phyloP scores from a whole-genome alignment of 2,888 invertebrate genomes.

The Melanargia galathea region DNA sequence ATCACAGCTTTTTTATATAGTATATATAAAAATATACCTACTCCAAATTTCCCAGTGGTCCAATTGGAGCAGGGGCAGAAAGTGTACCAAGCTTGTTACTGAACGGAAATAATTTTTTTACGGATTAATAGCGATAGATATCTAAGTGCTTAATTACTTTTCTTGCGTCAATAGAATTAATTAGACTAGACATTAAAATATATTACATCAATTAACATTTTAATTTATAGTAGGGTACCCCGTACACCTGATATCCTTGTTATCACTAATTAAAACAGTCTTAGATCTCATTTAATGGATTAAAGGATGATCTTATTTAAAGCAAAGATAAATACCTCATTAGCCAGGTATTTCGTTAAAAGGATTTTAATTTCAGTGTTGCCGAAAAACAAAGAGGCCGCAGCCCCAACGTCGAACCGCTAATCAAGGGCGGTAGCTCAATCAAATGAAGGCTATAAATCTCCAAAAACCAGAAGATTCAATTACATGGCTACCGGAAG shows the following conservation, averaged over 20 bases:
- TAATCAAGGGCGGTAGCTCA: conserved; percentile 77
- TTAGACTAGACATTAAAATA: neutral
- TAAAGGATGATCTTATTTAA: conserved; percentile 25
- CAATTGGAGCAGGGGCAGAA: too few relatives aligned
- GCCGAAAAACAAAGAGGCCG: conserved; percentile 49
- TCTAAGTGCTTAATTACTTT: neutral
- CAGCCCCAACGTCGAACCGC: conserved; percentile 46
- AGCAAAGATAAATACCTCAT: conserved; percentile 38
- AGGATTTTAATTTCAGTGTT: conserved; percentile 48
- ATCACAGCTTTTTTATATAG: too few relatives aligned
- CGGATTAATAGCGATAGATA: neutral
- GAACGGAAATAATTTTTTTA: neutral
- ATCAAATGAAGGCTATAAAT: conserved; percentile 69
- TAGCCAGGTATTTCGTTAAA: conserved; percentile 36
- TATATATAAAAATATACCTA: too few relatives aligned
- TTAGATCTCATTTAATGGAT: conserved; percentile 19
- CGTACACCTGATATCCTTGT: neutral
- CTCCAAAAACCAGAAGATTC: conserved; percentile 78
- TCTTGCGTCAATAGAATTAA: conserved; percentile 7
- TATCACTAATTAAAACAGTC: conserved; percentile 18
- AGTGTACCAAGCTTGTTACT: neutral
- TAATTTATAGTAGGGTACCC: neutral
- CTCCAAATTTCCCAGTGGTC: neutral
- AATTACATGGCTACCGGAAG: conserved; percentile 79
- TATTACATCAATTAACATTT: conserved; percentile 9